Base-by-base conservation (phyloP, 53 echinoderm and acorn worm genomes). In the Antedon mediterranea region DNA sequence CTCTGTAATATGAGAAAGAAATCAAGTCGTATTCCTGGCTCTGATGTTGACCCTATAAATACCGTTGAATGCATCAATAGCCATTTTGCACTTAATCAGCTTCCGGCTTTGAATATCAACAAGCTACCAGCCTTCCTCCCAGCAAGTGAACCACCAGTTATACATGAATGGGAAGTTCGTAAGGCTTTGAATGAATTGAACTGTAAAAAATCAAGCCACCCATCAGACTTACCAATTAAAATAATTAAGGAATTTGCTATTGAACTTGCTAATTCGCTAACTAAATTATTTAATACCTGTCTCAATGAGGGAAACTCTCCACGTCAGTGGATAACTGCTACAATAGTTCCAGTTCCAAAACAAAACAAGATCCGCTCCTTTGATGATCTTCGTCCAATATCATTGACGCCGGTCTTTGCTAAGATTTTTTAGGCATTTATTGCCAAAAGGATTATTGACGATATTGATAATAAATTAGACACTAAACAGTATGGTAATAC, bases 221-320 rank as follows among this genome's bases (percentile, higher is more conserved):
- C 70, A 28, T 43, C 28, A 27, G 78, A 78, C 43, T 2, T 78
- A 31, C 78, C 77, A 20, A 27, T 43, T 28, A 43, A n/a, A 28
- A 5, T 78, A 28, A 43, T 78, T 29, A 43, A 43, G n/a, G 44
- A 43, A 78, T 78, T 78, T 43, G 4, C 78, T 31, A 0, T 43
- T 29, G 78, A 78, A 43, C 23, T 43, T 43, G 57, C 42, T 18
- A 29, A 20, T 7, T 78, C 76, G 4, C 15, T 76, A 1, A 76
- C 76, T 23, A 34, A 76, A 28, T 34, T 77, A 26, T 77, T 77
- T 43, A 43, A 79, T 31, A 71, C 28, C 26, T 79, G 79, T 30
- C 3, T 79, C n/a, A 71, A 20, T 15, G 71, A 79, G 14, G 71
- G 29, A 30, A 27, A 32, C 5, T 79, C 79, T 71, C 79, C 79